Conservation (phyloP, 1,140 invertebrate genomes). For the Apis laboriosa region DNA sequence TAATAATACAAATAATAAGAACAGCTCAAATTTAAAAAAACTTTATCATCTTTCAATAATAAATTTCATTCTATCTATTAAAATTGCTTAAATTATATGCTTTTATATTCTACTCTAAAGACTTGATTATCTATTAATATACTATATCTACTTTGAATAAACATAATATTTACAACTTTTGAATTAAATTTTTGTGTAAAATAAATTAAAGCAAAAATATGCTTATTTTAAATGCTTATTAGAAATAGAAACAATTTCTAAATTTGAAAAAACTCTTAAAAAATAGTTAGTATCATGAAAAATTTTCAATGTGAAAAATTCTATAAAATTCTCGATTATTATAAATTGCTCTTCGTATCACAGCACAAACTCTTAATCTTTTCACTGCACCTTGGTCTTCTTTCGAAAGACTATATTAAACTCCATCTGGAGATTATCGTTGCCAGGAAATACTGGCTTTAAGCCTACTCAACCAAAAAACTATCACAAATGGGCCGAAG, state of each 20-base stretch:
- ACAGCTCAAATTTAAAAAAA: neutral
- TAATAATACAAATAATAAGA: neutral
- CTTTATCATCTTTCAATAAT: neutral
- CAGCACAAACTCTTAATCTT: constrained; percentile 25
- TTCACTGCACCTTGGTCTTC: constrained; percentile 27
- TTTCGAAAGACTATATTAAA: constrained; percentile 34
- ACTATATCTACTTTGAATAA: neutral
- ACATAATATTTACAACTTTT: neutral
- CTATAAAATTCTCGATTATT: neutral
- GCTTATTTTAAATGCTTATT: neutral
- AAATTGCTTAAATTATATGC: neutral
- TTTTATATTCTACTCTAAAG: neutral
- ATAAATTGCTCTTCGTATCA: neutral
- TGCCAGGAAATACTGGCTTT: constrained; percentile 32
- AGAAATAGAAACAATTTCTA: neutral
- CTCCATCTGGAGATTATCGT: constrained; percentile 9
- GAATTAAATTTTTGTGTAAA: neutral
- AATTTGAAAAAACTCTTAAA: neutral
- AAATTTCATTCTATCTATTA: neutral
- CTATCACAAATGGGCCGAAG: constrained; percentile 74
- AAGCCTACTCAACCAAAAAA: constrained; percentile 72
- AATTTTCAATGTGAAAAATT: neutral
- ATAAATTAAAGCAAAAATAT: neutral
- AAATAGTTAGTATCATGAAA: neutral
- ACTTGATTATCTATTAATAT: neutral